phyloP scores from a whole-genome alignment of 2,888 invertebrate genomes.

The Vesta saturnalis region DNA sequence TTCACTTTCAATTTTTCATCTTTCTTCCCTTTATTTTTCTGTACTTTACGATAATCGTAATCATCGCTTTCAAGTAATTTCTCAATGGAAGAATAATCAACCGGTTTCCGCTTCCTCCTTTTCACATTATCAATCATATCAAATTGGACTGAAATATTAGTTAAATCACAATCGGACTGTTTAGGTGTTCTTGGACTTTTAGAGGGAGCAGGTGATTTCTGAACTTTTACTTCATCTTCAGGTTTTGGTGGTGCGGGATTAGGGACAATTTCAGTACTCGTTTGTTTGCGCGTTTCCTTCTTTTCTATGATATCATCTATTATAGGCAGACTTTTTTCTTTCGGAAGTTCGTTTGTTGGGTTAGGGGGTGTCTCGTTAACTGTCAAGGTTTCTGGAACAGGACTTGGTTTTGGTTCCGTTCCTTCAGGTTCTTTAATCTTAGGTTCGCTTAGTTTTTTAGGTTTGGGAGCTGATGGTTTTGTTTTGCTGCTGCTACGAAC shows the following conservation, averaged over 20 bases:
- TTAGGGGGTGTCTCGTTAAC: neutral
- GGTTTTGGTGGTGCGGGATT: neutral
- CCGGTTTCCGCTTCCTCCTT: constrained; percentile 26
- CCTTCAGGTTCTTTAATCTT: neutral
- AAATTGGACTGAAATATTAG: neutral
- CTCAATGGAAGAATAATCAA: constrained; percentile 30
- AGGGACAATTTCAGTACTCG: neutral
- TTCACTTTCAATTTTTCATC: constrained; percentile 24
- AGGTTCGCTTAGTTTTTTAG: constrained; percentile 8
- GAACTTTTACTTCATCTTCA: neutral
- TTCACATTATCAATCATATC: constrained; percentile 34
- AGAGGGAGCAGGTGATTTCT: neutral
- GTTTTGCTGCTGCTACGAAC: constrained; percentile 23
- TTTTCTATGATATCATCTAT: constrained; percentile 21
- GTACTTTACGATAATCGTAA: constrained; percentile 6
- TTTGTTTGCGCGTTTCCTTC: neutral
- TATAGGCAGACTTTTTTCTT: constrained; percentile 17
- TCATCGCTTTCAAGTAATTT: constrained; percentile 16
- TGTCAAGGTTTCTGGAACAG: neutral
- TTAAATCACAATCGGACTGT: neutral
- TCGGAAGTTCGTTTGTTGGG: neutral
- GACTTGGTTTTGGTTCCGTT: neutral
- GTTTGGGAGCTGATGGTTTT: constrained; percentile 21
- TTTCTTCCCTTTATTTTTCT: constrained; percentile 17
- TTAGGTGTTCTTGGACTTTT: constrained; percentile 17